These are phyloP conservation scores for Lates calcarifer DNA, from an alignment of 2,113 vertebrate genomes.

Conservation along the genomic window DNA sequence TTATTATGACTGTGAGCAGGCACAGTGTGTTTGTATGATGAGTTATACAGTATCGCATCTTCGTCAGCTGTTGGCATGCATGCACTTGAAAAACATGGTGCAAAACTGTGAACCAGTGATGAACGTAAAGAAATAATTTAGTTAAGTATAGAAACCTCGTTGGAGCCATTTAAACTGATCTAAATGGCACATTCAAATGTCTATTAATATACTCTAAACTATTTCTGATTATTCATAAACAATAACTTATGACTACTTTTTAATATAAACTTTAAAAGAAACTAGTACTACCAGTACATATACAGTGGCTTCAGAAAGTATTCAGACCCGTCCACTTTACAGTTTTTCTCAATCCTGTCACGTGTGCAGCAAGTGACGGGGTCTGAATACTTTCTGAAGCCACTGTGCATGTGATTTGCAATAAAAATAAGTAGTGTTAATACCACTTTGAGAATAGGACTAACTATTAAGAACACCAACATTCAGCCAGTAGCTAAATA, in stretches of 20 bases:
- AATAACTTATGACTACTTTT: conserved; percentile 49
- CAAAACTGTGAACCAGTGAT: conserved; percentile 52
- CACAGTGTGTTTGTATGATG: conserved; percentile 9
- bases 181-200: conserved; percentile 56
- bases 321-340: not conserved
- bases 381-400: not conserved
- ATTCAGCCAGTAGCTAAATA: conserved; percentile 35
- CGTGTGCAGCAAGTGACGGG: not conserved
- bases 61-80: conserved; percentile 49
- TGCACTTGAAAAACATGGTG: conserved; percentile 53
- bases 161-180: conserved; percentile 33
- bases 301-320: not conserved
- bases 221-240: conserved; percentile 29
- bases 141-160: conserved; percentile 12
- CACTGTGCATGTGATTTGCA: conserved; percentile 23
- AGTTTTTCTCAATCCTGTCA: no score
- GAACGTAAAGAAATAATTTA: conserved; percentile 18
- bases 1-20: conserved; percentile 9
- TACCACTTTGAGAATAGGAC: conserved; percentile 35
- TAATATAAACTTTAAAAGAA: conserved; percentile 50
- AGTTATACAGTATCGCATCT: conserved; percentile 2
- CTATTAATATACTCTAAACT: conserved; percentile 25
- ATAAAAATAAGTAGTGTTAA: conserved; percentile 31
- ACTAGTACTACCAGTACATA: conserved; percentile 38
- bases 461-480: conserved; percentile 44